phyloP scores from a whole-genome alignment of 2,888 invertebrate genomes.

The Cephus nigrinus region DNA sequence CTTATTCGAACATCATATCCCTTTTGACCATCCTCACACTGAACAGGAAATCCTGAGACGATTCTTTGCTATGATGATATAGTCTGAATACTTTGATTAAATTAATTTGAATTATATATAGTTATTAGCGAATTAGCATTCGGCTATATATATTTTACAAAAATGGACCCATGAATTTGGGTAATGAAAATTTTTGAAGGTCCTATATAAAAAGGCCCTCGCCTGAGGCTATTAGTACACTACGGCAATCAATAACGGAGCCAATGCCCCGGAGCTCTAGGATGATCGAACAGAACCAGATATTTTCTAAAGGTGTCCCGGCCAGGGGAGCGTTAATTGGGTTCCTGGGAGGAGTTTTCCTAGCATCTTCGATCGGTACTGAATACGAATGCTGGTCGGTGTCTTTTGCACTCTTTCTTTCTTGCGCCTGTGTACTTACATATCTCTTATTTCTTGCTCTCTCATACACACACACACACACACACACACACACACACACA shows the following conservation, averaged over 20 bases:
- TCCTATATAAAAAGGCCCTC: not conserved
- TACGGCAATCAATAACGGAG: not conserved
- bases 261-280: not conserved
- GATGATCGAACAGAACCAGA: not conserved
- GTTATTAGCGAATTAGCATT: not conserved
- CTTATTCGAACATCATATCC: not conserved
- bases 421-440: not conserved
- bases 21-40: not conserved
- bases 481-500: too few relatives aligned
- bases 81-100: not conserved
- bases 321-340: not conserved
- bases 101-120: not conserved
- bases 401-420: slow-evolving; percentile 7
- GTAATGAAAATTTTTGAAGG: not conserved
- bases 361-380: not conserved
- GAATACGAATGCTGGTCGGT: not conserved
- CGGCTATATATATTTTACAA: not conserved
- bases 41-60: not conserved
- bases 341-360: not conserved
- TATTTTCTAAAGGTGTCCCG: not conserved
- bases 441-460: not conserved
- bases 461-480: too few relatives aligned
- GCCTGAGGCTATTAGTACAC: not conserved
- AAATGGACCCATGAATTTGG: not conserved
- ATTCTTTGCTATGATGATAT: not conserved